Evolutionary conservation across 2,113 vertebrate species (phyloP), one percentile per base, ranked within the genome.

Genomic region (Felis chaus): DNA sequence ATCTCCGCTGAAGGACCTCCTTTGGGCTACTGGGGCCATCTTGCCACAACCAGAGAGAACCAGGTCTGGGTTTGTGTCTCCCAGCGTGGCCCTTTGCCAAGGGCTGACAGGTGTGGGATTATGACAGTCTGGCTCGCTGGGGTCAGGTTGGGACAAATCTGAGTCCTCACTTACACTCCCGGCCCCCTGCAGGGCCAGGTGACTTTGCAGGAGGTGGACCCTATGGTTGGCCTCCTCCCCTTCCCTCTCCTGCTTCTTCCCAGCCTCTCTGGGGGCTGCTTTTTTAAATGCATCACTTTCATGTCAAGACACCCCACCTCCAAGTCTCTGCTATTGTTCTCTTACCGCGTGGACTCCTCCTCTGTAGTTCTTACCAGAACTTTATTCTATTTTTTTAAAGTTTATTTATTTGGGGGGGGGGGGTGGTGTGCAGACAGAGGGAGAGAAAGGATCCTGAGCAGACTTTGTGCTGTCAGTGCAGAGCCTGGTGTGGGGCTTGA

Each of bases 321-420:
- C 0, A 11, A 1, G 36, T 55, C 36, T 18, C 39, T 3, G 41
- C 15, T 9, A 2, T 2, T 63, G n/a, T 29, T n/a, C 5, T 66
- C 36, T 33, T 25, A 7, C 10, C 0, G 0, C 0, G 2, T 1
- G n/a, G 33, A 9, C 78, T 9, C 39, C 53, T 33, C 39, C 33
- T 91, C 29, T 23, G 36, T 45, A 7, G 23, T 19, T 41, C 74
- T 86, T 21, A 36, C 9, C 36, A 74, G 76, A 93, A 53, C 76
- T 78, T 91, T 61, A 41, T 25, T 61, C 7, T 23, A 23, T 61
- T 61, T 61, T 61, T 55, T 55, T 21, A 8, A 57, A 57, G 55
- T 7, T 57, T 57, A 57, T 57, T 18, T 57, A 57, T 45, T 45
- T 45, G 45, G 45, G 45, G 45, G 45, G 45, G 41, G 41, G 41